Percentiles rank a stretch among this genome's conserved stretches.
phyloP scores from a whole-genome alignment of 2,888 invertebrate genomes.

The Hirtodrosophila histrioides region DNA sequence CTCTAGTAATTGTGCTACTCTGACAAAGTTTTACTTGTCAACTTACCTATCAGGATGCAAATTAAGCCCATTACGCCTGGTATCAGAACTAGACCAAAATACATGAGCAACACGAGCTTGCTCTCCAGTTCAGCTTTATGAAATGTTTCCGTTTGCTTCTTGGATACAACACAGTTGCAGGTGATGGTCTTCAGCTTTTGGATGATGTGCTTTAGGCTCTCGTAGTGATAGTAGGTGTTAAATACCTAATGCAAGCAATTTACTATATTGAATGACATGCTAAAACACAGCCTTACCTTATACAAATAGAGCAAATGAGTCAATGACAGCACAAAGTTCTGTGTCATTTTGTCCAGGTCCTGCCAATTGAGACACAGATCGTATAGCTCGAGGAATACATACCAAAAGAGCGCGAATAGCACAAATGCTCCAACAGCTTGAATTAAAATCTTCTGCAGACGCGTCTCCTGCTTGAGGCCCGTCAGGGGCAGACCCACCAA shows the following conservation, averaged over 20 bases:
- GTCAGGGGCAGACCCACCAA: conserved; percentile 65
- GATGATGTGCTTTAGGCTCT: conserved; percentile 37
- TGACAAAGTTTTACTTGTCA: no score
- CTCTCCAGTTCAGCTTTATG: conserved; percentile 28
- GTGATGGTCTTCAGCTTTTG: conserved; percentile 39
- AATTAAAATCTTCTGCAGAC: conserved; percentile 18
- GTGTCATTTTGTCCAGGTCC: conserved; percentile 57
- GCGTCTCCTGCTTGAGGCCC: conserved; percentile 58
- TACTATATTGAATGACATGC: no score
- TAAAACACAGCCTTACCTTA: conserved; percentile 38
- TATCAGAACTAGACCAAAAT: conserved; percentile 45
- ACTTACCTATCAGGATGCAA: conserved; percentile 47
- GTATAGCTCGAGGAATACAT: conserved; percentile 48
- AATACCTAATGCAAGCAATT: conserved; percentile 30
- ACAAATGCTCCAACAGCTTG: conserved; percentile 36
- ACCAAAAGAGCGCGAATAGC: conserved; percentile 28
- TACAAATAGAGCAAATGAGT: conserved; percentile 49
- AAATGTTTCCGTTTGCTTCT: conserved; percentile 48
- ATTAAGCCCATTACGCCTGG: conserved; percentile 40
- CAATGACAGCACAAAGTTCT: conserved; percentile 56
- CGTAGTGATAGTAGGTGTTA: conserved; percentile 55
- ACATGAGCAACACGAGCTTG: conserved; percentile 45
- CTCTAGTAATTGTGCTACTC: no score
- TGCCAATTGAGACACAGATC: conserved; percentile 45
- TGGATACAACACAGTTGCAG: conserved; percentile 42